A percentile compares a stretch with the other conserved stretches of the same genome.
Conservation (phyloP, 2,113 vertebrate species). For the Dicerorhinus sumatrensis region DNA sequence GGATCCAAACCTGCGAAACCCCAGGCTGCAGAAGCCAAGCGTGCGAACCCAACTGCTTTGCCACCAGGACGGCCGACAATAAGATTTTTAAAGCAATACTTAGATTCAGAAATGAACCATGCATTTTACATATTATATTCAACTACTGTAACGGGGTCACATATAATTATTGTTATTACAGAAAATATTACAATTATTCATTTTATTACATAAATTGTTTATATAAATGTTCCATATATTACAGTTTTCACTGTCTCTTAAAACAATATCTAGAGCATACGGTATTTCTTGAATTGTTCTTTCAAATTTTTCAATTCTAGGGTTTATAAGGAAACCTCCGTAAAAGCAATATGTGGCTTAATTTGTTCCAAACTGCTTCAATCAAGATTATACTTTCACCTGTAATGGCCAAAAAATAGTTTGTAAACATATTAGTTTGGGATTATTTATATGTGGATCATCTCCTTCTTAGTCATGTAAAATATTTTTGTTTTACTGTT, state of each 20-base stretch:
- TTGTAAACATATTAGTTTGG: neutral
- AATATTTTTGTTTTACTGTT: neutral
- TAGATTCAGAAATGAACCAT: neutral
- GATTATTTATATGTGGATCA: neutral
- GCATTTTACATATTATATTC: neutral
- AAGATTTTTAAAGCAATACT: neutral
- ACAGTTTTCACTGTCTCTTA: neutral
- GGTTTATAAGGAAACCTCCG: neutral
- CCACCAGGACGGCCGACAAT: neutral
- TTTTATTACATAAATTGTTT: neutral
- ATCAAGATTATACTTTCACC: neutral
- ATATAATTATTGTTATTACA: neutral
- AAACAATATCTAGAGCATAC: neutral
- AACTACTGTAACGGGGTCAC: neutral
- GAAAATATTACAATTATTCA: neutral
- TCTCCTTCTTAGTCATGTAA: neutral
- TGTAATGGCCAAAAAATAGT: neutral
- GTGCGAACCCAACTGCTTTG: too few relatives aligned
- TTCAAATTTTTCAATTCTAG: neutral
- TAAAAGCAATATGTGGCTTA: neutral
- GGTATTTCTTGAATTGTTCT: neutral
- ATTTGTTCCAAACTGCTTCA: neutral
- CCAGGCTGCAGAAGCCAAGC: too few relatives aligned
- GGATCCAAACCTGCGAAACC: too few relatives aligned
- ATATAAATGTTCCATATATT: neutral